Evolutionary conservation across 2,797 vertebrate genomes (phyloP).

Genomic region (Epinephelus coioides): DNA sequence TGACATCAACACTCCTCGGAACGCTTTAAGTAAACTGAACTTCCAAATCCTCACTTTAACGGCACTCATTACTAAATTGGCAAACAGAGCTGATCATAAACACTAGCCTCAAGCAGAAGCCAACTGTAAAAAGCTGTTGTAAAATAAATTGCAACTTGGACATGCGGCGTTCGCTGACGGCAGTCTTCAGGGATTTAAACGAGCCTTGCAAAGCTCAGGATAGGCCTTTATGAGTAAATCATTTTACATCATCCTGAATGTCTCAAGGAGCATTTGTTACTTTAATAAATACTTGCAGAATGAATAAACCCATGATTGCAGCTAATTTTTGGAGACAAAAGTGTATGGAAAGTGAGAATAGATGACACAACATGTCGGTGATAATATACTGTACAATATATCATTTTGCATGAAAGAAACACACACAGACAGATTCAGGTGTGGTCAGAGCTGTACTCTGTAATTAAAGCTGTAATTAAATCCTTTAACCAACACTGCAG

Average conservation of each 20-base stretch:
- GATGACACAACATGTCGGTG: neutral
- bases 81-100: constrained; percentile 44
- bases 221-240: neutral
- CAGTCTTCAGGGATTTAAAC: constrained; percentile 26
- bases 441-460: neutral
- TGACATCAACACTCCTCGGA: constrained; percentile 44
- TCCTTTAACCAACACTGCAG: neutral
- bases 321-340: neutral
- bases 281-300: neutral
- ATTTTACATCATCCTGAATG: constrained; percentile 7
- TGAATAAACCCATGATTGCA: neutral
- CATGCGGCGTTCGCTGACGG: neutral
- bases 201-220: neutral
- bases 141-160: constrained; percentile 22
- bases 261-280: neutral
- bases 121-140: constrained; percentile 25
- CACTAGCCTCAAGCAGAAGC: neutral
- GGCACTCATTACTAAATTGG: constrained; percentile 37
- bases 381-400: neutral
- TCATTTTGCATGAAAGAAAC: neutral
- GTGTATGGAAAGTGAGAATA: neutral
- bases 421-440: neutral
- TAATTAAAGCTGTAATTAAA: neutral
- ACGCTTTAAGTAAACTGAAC: constrained; percentile 19
- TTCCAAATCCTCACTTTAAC: constrained; percentile 43